A percentile compares a stretch with the other conserved stretches of the same genome.
Evolutionary conservation across 1,140 invertebrate species (phyloP).

Genomic region (Hermetia illucens): DNA sequence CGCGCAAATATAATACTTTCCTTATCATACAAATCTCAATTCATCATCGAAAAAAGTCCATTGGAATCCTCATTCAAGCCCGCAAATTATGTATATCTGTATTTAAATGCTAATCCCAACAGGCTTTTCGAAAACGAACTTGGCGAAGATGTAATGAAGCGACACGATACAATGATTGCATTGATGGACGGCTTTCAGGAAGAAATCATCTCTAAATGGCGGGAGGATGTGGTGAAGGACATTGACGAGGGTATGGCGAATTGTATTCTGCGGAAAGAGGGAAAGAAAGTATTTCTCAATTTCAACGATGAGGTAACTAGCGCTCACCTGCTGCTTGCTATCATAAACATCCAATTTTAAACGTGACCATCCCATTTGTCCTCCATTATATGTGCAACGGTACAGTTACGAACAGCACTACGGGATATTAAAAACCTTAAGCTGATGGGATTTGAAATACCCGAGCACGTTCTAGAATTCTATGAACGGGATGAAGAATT

Average conservation of each 20-base stretch:
- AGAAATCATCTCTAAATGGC: conserved; percentile 25
- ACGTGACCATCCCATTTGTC: too few species aligned
- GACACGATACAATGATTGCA: conserved; percentile 27
- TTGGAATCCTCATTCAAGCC: too few species aligned
- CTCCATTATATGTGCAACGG: too few species aligned
- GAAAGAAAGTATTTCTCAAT: conserved; percentile 26
- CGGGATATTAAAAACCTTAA: conserved; percentile 19
- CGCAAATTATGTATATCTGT: too few species aligned
- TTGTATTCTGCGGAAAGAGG: conserved; percentile 18
- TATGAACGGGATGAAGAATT: conserved; percentile 35
- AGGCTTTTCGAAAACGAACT: conserved; percentile 15
- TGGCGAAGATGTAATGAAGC: conserved; percentile 17
- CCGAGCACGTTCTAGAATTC: conserved; percentile 20
- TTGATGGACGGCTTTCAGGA: conserved; percentile 20
- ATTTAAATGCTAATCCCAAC: neutral
- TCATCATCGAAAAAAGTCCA: too few species aligned
- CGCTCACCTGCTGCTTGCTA: too few species aligned
- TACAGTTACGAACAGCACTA: conserved; percentile 11
- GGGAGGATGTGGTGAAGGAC: conserved; percentile 16
- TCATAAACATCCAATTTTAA: too few species aligned
- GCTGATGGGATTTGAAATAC: conserved; percentile 13
- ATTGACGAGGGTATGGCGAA: conserved; percentile 24
- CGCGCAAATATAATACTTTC: too few species aligned
- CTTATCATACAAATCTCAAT: too few species aligned
- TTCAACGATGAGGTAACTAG: conserved; percentile 31